These are phyloP conservation scores for Colius striatus DNA, from an alignment of 2,113 vertebrate genomes.

Conservation along the genomic window DNA sequence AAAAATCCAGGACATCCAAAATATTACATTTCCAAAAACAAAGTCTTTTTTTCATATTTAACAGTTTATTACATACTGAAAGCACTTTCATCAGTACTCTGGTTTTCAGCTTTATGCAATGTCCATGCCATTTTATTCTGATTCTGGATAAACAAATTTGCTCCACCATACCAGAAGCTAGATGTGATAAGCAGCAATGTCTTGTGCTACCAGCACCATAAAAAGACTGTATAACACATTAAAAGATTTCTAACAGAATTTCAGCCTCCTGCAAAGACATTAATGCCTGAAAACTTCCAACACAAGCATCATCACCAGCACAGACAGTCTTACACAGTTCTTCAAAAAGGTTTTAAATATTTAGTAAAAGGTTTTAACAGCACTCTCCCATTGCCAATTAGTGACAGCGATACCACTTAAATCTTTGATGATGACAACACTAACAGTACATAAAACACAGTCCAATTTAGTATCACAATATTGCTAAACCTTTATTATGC, in stretches of 20 bases:
- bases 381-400: not conserved
- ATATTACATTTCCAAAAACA: not conserved
- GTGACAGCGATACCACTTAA: conserved; percentile 1
- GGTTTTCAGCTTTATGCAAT: conserved; percentile 47
- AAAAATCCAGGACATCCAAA: not conserved
- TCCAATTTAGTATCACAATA: not conserved
- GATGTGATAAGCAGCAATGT: conserved; percentile 39
- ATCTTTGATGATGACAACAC: conserved; percentile 28
- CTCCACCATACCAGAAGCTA: conserved; percentile 38
- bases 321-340: not conserved
- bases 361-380: conserved; percentile 12
- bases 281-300: conserved; percentile 12
- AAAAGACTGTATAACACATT: conserved; percentile 8
- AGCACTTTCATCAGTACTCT: conserved; percentile 41
- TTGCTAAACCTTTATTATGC: not conserved
- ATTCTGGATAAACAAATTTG: conserved; percentile 62
- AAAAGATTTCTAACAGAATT: conserved; percentile 35
- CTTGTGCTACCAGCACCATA: not conserved
- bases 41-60: not conserved
- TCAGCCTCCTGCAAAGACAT: not conserved
- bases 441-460: conserved; percentile 44
- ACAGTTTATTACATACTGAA: not conserved
- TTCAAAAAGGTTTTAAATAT: conserved; percentile 43
- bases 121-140: conserved; percentile 52
- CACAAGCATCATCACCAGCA: not conserved